phyloP scores from a whole-genome alignment of 2,113 vertebrate species.

The Chloroceryle aenea region DNA sequence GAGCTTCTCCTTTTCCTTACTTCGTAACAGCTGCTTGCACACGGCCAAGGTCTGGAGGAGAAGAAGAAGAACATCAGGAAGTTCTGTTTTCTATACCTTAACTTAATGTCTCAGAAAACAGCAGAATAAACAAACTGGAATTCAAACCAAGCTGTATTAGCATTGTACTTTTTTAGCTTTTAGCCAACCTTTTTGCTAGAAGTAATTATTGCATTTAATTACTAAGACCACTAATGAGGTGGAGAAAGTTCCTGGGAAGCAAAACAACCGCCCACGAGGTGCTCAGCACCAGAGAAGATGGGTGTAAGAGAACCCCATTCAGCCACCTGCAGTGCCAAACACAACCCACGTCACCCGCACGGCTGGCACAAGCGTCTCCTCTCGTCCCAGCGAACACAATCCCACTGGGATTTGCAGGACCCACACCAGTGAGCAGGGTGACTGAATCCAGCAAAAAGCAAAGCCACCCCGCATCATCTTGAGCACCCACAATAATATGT shows the following conservation, averaged over 20 bases:
- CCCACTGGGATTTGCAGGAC: neutral
- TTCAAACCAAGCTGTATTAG: neutral
- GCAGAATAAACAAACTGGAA: neutral
- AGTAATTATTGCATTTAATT: neutral
- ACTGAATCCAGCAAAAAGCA: neutral
- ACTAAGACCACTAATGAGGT: neutral
- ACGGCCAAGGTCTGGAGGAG: constrained; percentile 79
- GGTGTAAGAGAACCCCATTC: neutral
- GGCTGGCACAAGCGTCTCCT: neutral
- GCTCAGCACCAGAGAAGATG: neutral
- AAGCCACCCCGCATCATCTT: neutral
- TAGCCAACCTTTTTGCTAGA: neutral
- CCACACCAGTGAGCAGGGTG: neutral
- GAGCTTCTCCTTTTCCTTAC: constrained; percentile 82
- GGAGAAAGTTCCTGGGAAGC: neutral
- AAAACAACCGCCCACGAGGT: neutral
- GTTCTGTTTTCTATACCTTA: neutral
- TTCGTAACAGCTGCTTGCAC: constrained; percentile 88
- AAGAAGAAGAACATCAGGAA: neutral
- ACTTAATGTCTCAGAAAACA: neutral
- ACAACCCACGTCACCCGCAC: neutral
- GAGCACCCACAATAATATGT: neutral
- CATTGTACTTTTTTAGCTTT: neutral
- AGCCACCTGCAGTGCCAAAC: neutral
- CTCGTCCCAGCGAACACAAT: neutral